Base-by-base conservation (phyloP, 2,888 invertebrate genomes). In the Macrostomum cliftonense region DNA sequence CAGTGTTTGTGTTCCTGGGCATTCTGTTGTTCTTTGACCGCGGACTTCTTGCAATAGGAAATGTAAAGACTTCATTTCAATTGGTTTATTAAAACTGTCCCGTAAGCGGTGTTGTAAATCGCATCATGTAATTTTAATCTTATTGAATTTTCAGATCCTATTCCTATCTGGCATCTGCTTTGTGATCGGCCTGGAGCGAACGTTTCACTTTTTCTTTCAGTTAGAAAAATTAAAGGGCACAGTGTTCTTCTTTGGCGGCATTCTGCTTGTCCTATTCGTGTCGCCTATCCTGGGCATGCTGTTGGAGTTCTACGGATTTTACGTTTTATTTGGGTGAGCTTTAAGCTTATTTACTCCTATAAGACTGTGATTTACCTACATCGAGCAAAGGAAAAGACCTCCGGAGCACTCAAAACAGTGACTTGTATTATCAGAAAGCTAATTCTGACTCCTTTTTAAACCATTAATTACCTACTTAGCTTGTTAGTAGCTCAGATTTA, bases 261-360 rank as follows among this genome's bases (percentile, higher is more conserved):
- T 97, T 58, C 69, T 80, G 5, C 77, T 93, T 46, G 93, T 99
- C 21, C 75, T 97, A 12, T 68, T 91, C 37, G 95, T 95, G 12
- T 97, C 86, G 82, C 95, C 97, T 1, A 75, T 97, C 58, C 74
- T 93, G 50, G 97, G 97, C 53, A 97, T 99, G 85, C 74, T 87
- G 42, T 77, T 93, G 57, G 97, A 97, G 76, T 79, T 83, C 40
- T 97, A 97, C 73, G 97, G 97, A 56, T 95, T 97, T 71, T 73
- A 95, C 53, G 61, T 75, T 16, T 63, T 77, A 43, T 77, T 78
- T 60, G 74, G 75, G 76, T 77, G 58, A 60, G 67, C 59, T 2
- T 14, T 40, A 38, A n/a, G n/a, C n/a, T n/a, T n/a, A n/a, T n/a
- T n/a, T n/a, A n/a, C n/a, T n/a, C n/a, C n/a, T n/a, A n/a, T n/a